phyloP scores from a whole-genome alignment of 2,113 vertebrate genomes.

The Oriolus oriolus region DNA sequence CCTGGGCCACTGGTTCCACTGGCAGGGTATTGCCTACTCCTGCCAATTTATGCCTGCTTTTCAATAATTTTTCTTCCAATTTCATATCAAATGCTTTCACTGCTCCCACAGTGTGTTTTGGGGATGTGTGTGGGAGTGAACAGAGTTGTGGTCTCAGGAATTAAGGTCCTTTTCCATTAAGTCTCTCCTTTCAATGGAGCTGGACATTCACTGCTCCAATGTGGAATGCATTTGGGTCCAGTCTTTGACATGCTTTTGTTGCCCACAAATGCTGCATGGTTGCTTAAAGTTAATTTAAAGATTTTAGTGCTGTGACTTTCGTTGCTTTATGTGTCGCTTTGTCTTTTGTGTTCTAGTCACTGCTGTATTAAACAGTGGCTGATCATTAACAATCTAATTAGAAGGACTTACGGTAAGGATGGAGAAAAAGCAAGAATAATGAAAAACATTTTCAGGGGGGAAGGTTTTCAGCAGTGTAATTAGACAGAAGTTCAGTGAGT shows the following conservation, averaged over 20 bases:
- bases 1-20: background rate
- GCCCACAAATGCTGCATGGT: background rate
- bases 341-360: background rate
- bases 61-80: background rate
- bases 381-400: background rate
- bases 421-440: background rate
- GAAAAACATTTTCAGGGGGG: background rate
- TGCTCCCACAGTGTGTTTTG: background rate
- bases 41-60: background rate
- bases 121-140: background rate
- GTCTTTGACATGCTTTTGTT: background rate
- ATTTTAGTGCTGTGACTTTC: background rate
- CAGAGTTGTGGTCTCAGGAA: background rate
- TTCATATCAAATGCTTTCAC: background rate
- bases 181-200: background rate
- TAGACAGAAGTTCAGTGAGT: background rate
- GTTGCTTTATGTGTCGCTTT: background rate
- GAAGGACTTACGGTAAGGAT: background rate
- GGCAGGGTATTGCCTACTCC: background rate
- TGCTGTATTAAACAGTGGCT: background rate
- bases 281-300: background rate
- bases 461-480: background rate
- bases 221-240: background rate
- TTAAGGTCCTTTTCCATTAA: background rate
- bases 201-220: background rate